Evolutionary conservation across 2,888 invertebrate genomes (phyloP), one percentile per base, ranked within the genome.

Genomic region (Philaethria dido): DNA sequence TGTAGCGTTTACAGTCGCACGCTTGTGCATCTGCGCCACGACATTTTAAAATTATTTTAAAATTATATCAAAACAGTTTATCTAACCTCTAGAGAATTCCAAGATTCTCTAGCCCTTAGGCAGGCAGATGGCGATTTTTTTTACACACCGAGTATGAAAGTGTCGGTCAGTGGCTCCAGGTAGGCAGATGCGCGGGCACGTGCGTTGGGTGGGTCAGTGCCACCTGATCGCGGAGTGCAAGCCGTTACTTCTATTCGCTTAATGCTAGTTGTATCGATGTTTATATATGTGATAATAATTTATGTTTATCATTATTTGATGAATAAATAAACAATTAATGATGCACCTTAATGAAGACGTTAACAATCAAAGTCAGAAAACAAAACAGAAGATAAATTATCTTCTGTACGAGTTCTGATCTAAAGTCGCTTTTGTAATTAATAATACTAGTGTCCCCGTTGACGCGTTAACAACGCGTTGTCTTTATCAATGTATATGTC

Each of bases 101-200:
- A 66, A 45, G 54, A 61, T 47, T 55, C 61, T 39, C 36, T 55
- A 45, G 52, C n/a, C 61, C 54, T 16, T 39, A 52, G 52, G n/a
- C 18, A 13, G 55, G 62, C 66, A 66, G 66, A 62, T 66, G 66
- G 45, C 29, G 25, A 22, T 33, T 54, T 29, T 52, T 54, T 44
- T 52, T 69, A 29, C 55, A 33, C 54, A 25, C 62, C 69, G 67
- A 64, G 48, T 25, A 54, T 60, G 64, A 69, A 69, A 65, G 71
- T 73, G 76, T 75, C 74, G 76, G 72, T 66, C 73, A 74, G 70
- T 55, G 69, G 71, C 71, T 64, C 44, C 65, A 86, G 81, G 74
- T 71, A 70, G 79, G 84, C 90, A 89, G 90, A 87, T 89, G 88
- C 75, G 75, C 29, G 54, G 78, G 80, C 89, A 85, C 88, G 90